A percentile compares a stretch with the other conserved stretches of the same genome.
These are phyloP conservation scores for Orbicella faveolata DNA, from an alignment of 64 coral and sea anemone genomes.

Conservation along the genomic window DNA sequence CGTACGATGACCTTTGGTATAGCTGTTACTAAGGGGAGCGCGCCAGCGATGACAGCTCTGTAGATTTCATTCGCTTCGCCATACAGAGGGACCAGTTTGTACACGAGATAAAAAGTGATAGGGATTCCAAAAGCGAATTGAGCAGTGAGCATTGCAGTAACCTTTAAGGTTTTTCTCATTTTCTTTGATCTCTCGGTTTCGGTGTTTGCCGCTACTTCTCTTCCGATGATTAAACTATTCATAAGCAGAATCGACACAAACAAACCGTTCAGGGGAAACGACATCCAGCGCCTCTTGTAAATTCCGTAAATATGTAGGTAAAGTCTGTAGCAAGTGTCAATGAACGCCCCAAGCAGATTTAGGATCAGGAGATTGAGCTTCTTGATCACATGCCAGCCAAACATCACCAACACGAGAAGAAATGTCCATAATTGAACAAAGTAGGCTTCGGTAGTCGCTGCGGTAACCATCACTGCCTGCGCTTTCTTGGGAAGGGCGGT, in stretches of 20 bases:
- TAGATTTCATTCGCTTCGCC: constrained; percentile 12
- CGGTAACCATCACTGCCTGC: constrained; percentile 66
- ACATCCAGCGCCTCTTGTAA: constrained; percentile 60
- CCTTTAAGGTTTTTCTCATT: constrained; percentile 24
- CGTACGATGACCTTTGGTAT: constrained; percentile 62
- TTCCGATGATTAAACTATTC: constrained; percentile 60
- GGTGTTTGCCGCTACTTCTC: constrained; percentile 6
- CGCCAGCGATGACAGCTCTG: constrained; percentile 45
- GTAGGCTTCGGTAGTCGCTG: constrained; percentile 32
- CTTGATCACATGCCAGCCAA: constrained; percentile 56
- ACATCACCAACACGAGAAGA: constrained; percentile 31
- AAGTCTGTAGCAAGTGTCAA: constrained; percentile 59
- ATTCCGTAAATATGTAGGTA: constrained; percentile 64
- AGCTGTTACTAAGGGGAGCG: constrained; percentile 40
- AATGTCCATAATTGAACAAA: constrained; percentile 61
- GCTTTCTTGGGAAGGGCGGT: constrained; percentile 32
- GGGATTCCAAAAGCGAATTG: constrained; percentile 62
- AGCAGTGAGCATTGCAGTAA: constrained; percentile 43
- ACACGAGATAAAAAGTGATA: constrained; percentile 35
- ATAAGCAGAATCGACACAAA: constrained; percentile 27
- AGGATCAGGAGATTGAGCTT: constrained; percentile 65
- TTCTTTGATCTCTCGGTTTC: not conserved
- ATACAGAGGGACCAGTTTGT: constrained; percentile 54
- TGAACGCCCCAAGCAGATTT: constrained; percentile 65
- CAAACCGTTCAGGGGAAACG: constrained; percentile 59